These are phyloP conservation scores for Condylura cristata DNA, from an alignment of 2,113 vertebrate genomes.

Conservation along the genomic window DNA sequence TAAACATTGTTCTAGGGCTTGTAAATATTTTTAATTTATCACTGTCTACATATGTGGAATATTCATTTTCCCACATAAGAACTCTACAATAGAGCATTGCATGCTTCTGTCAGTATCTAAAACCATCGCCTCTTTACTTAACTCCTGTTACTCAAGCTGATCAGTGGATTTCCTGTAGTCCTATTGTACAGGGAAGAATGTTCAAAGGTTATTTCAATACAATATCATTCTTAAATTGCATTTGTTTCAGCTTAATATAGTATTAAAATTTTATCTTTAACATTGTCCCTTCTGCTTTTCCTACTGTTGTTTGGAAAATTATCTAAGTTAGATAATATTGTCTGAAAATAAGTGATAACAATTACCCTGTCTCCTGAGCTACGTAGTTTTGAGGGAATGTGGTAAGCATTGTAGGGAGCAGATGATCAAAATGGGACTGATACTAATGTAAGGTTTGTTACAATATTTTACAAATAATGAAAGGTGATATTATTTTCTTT, in stretches of 20 bases:
- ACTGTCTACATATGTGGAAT: neutral
- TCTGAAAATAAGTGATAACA: neutral
- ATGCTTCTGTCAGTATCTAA: neutral
- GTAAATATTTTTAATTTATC: neutral
- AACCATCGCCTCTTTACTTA: neutral
- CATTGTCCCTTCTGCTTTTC: neutral
- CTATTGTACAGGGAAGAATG: neutral
- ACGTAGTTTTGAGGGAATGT: conserved; percentile 41
- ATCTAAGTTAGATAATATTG: neutral
- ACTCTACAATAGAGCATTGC: neutral
- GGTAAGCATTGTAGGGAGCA: neutral
- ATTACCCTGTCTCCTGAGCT: neutral
- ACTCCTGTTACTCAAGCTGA: neutral
- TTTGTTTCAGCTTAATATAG: neutral
- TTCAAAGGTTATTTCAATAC: neutral
- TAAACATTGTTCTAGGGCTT: neutral
- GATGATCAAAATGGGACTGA: conserved; percentile 14
- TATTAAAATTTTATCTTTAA: neutral
- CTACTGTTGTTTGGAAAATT: neutral
- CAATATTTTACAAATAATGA: conserved; percentile 27
- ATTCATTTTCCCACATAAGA: neutral
- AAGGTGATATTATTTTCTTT: neutral
- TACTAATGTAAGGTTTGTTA: conserved; percentile 10
- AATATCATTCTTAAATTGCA: neutral
- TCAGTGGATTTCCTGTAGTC: neutral